Conservation (phyloP, 2,113 vertebrate genomes). For the Cacatua alba region DNA sequence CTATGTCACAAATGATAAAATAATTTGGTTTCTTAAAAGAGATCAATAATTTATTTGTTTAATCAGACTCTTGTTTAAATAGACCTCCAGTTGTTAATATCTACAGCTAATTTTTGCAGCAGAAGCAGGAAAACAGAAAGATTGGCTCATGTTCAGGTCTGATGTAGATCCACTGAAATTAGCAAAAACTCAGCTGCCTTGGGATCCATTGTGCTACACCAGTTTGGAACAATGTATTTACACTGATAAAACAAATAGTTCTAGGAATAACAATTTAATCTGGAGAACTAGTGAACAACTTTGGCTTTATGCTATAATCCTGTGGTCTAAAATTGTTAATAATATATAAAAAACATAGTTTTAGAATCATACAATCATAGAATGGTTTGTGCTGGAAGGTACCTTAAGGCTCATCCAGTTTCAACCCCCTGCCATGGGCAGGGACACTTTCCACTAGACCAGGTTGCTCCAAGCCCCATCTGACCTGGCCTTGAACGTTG, state of each 20-base stretch:
- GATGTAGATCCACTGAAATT: neutral
- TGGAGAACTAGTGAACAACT: neutral
- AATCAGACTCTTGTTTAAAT: neutral
- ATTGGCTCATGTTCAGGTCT: neutral
- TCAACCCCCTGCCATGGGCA: neutral
- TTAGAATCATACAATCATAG: neutral
- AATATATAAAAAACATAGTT: neutral
- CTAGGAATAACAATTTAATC: neutral
- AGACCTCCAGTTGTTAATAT: neutral
- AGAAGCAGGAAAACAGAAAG: neutral
- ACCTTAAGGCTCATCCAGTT: neutral
- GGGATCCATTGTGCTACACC: neutral
- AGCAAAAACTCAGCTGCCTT: neutral
- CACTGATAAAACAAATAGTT: neutral
- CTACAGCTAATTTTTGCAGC: neutral
- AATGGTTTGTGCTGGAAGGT: neutral
- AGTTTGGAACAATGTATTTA: neutral
- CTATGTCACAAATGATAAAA: neutral
- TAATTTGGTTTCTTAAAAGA: neutral
- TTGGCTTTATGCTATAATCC: neutral
- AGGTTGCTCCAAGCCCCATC: neutral
- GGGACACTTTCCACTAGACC: neutral
- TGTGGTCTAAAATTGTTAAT: neutral
- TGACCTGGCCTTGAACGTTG: neutral
- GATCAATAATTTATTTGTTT: neutral